phyloP scores from a whole-genome alignment of 1,140 invertebrate genomes.

The Eubasilissa regina region DNA sequence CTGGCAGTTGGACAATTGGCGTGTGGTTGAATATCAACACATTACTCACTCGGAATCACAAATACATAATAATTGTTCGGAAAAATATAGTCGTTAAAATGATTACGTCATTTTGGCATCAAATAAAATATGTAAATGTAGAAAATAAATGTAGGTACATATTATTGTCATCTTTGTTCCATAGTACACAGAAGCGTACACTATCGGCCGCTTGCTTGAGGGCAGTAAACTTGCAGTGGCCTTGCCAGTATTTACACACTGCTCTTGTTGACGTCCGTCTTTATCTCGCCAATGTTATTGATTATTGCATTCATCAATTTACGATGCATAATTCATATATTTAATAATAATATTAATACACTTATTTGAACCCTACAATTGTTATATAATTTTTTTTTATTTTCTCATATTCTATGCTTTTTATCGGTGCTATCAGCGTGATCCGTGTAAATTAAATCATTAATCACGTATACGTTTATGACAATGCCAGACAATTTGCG shows the following conservation, averaged over 20 bases:
- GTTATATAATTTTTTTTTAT: neutral
- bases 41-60: no score
- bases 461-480: no score
- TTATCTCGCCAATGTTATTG: constrained; percentile 8
- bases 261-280: constrained; percentile 12
- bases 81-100: no score
- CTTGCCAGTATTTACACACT: constrained; percentile 23
- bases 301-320: neutral
- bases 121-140: no score
- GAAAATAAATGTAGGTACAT: no score
- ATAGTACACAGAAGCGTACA: neutral
- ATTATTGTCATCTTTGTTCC: neutral
- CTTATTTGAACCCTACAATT: neutral
- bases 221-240: constrained; percentile 17
- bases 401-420: neutral
- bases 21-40: no score
- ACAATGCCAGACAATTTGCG: no score
- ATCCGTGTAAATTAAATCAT: no score
- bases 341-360: neutral
- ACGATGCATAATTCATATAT: neutral
- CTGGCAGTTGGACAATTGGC: no score
- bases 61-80: no score
- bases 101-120: no score
- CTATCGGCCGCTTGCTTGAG: neutral
- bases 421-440: no score